Conservation (phyloP, 1,140 invertebrate species). For the Lanistes nyassanus region DNA sequence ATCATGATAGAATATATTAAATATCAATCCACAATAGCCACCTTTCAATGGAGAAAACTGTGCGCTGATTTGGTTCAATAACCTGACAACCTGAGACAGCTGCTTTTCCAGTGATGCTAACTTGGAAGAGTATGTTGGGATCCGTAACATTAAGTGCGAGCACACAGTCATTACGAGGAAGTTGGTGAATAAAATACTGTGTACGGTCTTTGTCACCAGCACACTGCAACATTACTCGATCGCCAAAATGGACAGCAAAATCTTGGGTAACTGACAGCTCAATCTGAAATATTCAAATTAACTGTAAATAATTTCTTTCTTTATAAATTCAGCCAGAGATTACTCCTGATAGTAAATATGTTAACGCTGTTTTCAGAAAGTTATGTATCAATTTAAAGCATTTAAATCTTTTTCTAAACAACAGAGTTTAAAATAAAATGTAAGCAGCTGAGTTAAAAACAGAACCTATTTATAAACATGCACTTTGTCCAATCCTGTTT, state of each 20-base stretch:
- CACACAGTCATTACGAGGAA: conserved; percentile 52
- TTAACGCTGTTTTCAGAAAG: too few species aligned
- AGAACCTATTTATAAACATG: too few species aligned
- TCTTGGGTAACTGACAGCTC: conserved; percentile 81
- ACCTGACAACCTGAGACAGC: conserved; percentile 43
- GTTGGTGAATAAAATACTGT: conserved; percentile 46
- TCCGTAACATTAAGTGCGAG: conserved; percentile 44
- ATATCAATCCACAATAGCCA: too few species aligned
- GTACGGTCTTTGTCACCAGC: conserved; percentile 45
- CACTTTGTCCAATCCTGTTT: too few species aligned
- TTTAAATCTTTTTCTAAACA: too few species aligned
- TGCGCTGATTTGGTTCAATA: conserved; percentile 48
- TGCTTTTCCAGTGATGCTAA: conserved; percentile 44
- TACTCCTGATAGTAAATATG: too few species aligned
- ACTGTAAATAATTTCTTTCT: background rate
- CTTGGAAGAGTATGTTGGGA: conserved; percentile 10
- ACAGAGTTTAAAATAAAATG: too few species aligned
- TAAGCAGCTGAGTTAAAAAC: too few species aligned
- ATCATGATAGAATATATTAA: too few species aligned
- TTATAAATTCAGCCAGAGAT: too few species aligned
- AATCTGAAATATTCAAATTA: conserved; percentile 29
- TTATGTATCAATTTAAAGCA: too few species aligned
- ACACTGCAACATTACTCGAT: conserved; percentile 74
- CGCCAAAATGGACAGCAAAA: conserved; percentile 87
- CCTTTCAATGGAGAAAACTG: conserved; percentile 60